phyloP scores from a whole-genome alignment of 2,888 invertebrate genomes.

The Patella depressa region DNA sequence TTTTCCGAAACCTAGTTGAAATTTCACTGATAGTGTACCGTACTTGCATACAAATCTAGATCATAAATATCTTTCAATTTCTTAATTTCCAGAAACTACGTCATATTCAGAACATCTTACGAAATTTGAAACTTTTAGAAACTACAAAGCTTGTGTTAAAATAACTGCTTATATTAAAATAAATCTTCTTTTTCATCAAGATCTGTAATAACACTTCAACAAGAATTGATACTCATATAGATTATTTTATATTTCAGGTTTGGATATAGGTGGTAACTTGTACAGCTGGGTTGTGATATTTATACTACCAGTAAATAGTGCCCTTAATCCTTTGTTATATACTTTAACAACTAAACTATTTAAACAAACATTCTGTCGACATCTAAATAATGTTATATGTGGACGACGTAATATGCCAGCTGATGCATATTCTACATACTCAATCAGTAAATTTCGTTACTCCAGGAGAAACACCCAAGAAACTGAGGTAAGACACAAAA shows the following conservation, averaged over 20 bases:
- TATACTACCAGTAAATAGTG: slow-evolving; percentile 44
- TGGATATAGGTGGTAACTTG: slow-evolving; percentile 29
- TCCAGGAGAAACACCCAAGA: slow-evolving; percentile 22
- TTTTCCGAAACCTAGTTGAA: no score
- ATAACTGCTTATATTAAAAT: no score
- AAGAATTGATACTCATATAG: no score
- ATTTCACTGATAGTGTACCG: no score
- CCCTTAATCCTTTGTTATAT: slow-evolving; percentile 45
- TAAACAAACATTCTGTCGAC: slow-evolving; percentile 33
- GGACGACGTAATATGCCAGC: slow-evolving; percentile 15
- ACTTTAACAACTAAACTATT: slow-evolving; percentile 42
- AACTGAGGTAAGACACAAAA: slow-evolving; percentile 10
- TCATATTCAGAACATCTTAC: no score
- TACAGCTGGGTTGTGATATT: slow-evolving; percentile 45
- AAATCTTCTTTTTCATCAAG: no score
- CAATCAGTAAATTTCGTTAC: slow-evolving; percentile 27
- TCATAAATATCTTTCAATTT: no score
- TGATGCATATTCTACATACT: slow-evolving; percentile 17
- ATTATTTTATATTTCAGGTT: slow-evolving; percentile 25
- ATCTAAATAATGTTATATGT: slow-evolving; percentile 22
- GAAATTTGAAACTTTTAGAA: no score
- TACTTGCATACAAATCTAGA: no score
- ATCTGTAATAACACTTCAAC: no score
- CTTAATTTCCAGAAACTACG: no score
- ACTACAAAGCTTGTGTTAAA: no score